Base-by-base conservation (phyloP, 2,113 vertebrate genomes). In the Climacteris rufus region DNA sequence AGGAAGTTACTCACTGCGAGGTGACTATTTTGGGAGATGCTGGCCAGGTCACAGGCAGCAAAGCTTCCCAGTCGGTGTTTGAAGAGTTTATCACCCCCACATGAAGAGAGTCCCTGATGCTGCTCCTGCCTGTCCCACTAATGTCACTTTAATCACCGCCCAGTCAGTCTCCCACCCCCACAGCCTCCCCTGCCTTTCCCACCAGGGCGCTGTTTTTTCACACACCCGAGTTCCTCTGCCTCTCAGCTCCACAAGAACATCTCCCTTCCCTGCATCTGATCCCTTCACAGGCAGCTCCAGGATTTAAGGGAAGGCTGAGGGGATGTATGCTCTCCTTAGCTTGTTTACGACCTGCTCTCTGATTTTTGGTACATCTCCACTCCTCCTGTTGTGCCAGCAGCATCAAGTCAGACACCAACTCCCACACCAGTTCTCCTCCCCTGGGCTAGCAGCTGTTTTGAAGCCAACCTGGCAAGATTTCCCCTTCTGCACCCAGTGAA, bases 21-120 rank as follows among this genome's bases (percentile, higher is more conserved):
- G 27, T 84, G 90, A 96, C 84, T 97, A 97, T 97, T 98, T 96
- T 52, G 63, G 96, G 97, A 97, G 95, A 95, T 70, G 87, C 79
- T 84, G 94, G 88, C 91, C 85, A 94, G 93, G 94, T 97, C 96
- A 97, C 95, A 95, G 63, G 76, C 91, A 92, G 80, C 64, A 65
- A 86, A 93, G 85, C 56, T 94, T 95, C 83, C 89, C 76, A 90
- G 69, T 66, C 59, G 9, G 61, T 42, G 82, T 88, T 76, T 91
- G 77, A 93, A 94, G 85, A 93, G 93, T 72, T 96, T 94, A 89
- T 93, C 90, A 90, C 44, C 72, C 54, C 40, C 68, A 86, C 61
- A 77, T 81, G 60, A 95, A 92, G 76, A 93, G 79, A 77, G 56
- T 83, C 74, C 85, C 86, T 93, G 59, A 92, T 93, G 68, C 80